Percentiles rank a stretch among this genome's conserved stretches.
These are phyloP conservation scores for Hyalella azteca DNA, from an alignment of 2,888 invertebrate genomes.

Conservation along the genomic window DNA sequence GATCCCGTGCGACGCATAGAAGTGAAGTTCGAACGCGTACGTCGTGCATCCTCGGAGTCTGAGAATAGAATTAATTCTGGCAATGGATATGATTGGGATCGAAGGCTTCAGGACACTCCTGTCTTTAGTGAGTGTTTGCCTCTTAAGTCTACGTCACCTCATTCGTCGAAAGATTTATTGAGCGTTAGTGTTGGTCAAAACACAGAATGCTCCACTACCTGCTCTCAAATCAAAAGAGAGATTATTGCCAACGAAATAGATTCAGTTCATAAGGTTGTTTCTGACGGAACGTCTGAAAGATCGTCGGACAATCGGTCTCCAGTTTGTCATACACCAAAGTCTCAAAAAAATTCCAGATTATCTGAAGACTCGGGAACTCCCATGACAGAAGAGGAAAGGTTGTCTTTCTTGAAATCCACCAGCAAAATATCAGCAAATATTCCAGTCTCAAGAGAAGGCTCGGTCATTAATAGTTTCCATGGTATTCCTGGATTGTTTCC, in stretches of 20 bases:
- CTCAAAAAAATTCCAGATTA: neutral
- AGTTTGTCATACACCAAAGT: neutral
- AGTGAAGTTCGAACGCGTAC: conserved; percentile 43
- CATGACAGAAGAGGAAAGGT: conserved; percentile 51
- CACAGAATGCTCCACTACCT: neutral
- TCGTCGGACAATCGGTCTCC: neutral
- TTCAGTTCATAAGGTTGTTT: neutral
- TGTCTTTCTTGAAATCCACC: conserved; percentile 51
- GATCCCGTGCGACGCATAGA: conserved; percentile 41
- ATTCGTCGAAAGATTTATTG: neutral
- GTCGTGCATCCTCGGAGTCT: conserved; percentile 41
- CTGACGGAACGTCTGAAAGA: neutral
- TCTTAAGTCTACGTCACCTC: neutral
- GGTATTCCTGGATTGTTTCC: conserved; percentile 39
- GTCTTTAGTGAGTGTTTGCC: neutral
- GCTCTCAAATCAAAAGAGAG: conserved; percentile 9
- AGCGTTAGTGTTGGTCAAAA: conserved; percentile 13
- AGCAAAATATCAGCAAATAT: conserved; percentile 41
- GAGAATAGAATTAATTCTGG: conserved; percentile 17
- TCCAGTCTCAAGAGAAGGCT: neutral
- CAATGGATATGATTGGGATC: conserved; percentile 16
- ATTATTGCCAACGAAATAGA: neutral
- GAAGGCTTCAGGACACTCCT: neutral
- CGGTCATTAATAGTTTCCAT: conserved; percentile 29
- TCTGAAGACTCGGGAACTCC: conserved; percentile 36